Evolutionary conservation across 2,888 invertebrate species (phyloP).

Genomic region (Eumacrocentrus americanus): DNA sequence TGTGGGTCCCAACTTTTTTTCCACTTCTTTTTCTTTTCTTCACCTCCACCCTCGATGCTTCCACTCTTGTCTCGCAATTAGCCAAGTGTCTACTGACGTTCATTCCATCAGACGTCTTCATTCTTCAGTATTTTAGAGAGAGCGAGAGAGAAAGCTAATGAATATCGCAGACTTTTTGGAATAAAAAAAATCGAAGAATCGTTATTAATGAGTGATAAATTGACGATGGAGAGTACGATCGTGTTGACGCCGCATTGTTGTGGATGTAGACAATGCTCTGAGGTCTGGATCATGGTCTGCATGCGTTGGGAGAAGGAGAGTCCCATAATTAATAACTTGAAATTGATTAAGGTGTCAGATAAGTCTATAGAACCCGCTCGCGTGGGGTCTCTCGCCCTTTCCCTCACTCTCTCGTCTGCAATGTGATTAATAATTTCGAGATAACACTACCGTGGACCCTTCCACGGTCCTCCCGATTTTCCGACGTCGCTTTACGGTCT

Average conservation of each 20-base stretch:
- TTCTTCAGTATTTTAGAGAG: too few relatives aligned
- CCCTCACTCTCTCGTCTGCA: neutral
- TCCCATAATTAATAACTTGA: conserved; percentile 54
- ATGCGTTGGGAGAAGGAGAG: neutral
- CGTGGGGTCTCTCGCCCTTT: conserved; percentile 9
- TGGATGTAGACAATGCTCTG: conserved; percentile 14
- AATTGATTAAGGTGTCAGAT: conserved; percentile 62
- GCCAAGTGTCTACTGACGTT: neutral
- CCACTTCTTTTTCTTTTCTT: neutral
- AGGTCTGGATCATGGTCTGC: conserved; percentile 6
- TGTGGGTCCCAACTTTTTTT: neutral
- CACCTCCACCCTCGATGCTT: neutral
- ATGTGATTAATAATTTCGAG: conserved; percentile 60
- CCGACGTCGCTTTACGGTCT: conserved; percentile 47
- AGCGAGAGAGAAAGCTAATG: neutral
- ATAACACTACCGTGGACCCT: conserved; percentile 51
- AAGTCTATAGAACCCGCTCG: conserved; percentile 55
- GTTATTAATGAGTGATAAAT: conserved; percentile 12
- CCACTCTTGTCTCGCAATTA: conserved; percentile 2
- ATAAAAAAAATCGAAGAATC: neutral
- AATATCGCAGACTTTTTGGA: neutral
- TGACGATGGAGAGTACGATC: neutral
- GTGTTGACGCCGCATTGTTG: conserved; percentile 17
- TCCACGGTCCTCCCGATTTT: conserved; percentile 38
- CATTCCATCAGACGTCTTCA: neutral